Conservation (phyloP, 2,888 invertebrate species). For the Taphrorychus bicolor region DNA sequence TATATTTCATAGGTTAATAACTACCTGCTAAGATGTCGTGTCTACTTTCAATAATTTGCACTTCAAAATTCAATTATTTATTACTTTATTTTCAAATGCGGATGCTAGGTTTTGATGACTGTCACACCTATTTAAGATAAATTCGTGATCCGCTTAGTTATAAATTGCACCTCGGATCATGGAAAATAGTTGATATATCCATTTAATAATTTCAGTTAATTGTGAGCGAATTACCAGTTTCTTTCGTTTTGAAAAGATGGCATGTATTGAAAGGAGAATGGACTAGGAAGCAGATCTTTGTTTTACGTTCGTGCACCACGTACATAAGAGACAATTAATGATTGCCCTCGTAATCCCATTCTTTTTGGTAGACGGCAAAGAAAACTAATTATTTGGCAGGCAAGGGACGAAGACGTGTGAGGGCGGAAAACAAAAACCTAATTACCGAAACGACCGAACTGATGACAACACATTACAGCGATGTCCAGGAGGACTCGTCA, state of each 20-base stretch:
- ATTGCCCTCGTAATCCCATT: constrained; percentile 40
- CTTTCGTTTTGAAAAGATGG: no score
- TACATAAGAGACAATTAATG: constrained; percentile 43
- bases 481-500: constrained; percentile 58
- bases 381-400: constrained; percentile 47
- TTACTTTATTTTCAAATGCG: constrained; percentile 25
- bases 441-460: constrained; percentile 59
- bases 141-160: not conserved
- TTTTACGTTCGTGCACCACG: constrained; percentile 41
- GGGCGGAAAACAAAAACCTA: constrained; percentile 58
- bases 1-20: constrained; percentile 46
- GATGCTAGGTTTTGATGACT: constrained; percentile 2
- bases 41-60: constrained; percentile 43
- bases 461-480: constrained; percentile 59
- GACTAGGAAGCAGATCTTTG: constrained; percentile 21
- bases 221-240: no score
- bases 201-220: no score
- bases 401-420: constrained; percentile 51
- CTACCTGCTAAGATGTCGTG: constrained; percentile 45
- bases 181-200: no score
- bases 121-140: not conserved
- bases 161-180: no score
- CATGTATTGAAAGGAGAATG: not conserved
- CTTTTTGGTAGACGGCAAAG: constrained; percentile 39
- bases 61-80: constrained; percentile 43